These are phyloP conservation scores for Phenganax marumi DNA, from an alignment of 92 coral and sea anemone genomes.

Conservation along the genomic window DNA sequence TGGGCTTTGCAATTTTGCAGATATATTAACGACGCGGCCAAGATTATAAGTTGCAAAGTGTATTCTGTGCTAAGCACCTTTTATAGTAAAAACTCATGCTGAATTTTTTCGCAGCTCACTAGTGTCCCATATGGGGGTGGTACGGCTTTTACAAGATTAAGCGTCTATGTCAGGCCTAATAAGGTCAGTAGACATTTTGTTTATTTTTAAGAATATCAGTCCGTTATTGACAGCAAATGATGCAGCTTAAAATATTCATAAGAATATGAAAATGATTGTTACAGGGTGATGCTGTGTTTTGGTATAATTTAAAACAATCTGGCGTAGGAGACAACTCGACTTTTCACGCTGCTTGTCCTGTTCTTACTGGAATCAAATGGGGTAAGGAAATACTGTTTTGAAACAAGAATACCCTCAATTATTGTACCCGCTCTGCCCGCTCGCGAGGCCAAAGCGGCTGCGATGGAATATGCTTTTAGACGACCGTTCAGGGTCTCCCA, in stretches of 20 bases:
- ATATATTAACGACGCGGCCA: too few relatives aligned
- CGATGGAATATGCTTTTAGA: neutral
- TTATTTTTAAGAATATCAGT: too few relatives aligned
- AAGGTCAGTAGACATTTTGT: constrained; percentile 51
- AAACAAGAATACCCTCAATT: neutral
- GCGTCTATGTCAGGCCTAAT: constrained; percentile 54
- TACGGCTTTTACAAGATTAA: constrained; percentile 58
- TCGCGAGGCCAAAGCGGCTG: neutral
- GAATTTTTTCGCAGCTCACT: constrained; percentile 47
- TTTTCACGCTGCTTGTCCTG: constrained; percentile 94
- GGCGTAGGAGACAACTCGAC: constrained; percentile 81
- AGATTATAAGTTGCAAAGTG: neutral
- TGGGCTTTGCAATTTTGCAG: too few relatives aligned
- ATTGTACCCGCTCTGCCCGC: neutral
- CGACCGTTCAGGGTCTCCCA: too few relatives aligned
- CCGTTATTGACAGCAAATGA: neutral
- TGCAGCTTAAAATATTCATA: neutral
- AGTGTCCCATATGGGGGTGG: constrained; percentile 72
- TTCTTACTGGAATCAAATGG: constrained; percentile 93
- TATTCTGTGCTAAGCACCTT: neutral
- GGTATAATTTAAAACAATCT: constrained; percentile 87
- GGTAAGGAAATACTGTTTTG: constrained; percentile 55
- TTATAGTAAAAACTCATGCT: neutral
- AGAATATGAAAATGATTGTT: neutral
- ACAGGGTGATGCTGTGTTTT: constrained; percentile 94